phyloP scores from a whole-genome alignment of 2,113 vertebrate genomes.

The Capra hircus region DNA sequence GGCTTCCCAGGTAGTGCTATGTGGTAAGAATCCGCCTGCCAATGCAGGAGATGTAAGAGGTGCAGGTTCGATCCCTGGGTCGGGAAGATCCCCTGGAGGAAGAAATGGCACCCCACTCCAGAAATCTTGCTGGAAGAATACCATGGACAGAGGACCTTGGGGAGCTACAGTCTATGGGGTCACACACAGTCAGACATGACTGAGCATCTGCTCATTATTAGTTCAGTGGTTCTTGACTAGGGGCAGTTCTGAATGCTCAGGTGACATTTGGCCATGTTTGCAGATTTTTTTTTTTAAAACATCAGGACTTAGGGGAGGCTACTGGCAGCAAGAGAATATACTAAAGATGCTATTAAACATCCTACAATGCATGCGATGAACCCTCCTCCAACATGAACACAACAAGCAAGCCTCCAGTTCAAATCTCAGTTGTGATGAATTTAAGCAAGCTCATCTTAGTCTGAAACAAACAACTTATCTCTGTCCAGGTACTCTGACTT shows the following conservation, averaged over 20 bases:
- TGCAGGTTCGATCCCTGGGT: not conserved
- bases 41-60: not conserved
- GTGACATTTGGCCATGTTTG: not conserved
- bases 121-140: not conserved
- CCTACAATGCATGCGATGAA: not conserved
- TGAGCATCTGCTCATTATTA: not conserved
- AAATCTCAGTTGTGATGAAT: not conserved
- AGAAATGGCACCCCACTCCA: not conserved
- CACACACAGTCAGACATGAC: not conserved
- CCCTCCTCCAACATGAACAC: no score
- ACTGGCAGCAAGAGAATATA: not conserved
- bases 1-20: not conserved
- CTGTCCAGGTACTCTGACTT: not conserved
- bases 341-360: not conserved
- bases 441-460: not conserved
- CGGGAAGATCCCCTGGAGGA: not conserved
- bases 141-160: not conserved
- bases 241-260: not conserved
- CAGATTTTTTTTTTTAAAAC: not conserved
- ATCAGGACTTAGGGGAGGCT: not conserved
- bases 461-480: not conserved
- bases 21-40: not conserved
- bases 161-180: not conserved
- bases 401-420: not conserved
- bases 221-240: not conserved